A percentile compares a stretch with the other conserved stretches of the same genome.
These are phyloP conservation scores for Sphaeridia pumilis DNA, from an alignment of 2,888 invertebrate genomes.

Conservation along the genomic window DNA sequence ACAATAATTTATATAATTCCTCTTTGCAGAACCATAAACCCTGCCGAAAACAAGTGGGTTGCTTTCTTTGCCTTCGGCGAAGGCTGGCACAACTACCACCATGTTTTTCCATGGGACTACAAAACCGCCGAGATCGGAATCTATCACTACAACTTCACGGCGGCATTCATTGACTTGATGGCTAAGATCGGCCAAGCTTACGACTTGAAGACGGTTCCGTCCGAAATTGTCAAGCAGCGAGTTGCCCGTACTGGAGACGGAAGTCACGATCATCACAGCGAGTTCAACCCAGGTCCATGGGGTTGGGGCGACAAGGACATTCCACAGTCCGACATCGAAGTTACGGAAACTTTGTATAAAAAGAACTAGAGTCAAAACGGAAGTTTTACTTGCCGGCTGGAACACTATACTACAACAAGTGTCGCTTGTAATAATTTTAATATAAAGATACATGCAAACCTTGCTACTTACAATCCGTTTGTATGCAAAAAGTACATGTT, in stretches of 20 bases:
- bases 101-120: conserved; percentile 45
- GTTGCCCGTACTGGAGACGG: conserved; percentile 39
- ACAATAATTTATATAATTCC: no score
- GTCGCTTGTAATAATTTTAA: no score
- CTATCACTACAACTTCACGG: conserved; percentile 41
- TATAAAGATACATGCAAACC: no score
- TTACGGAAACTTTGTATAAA: conserved; percentile 25
- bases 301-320: conserved; percentile 34
- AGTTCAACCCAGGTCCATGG: conserved; percentile 23
- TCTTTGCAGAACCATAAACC: conserved; percentile 32
- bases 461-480: no score
- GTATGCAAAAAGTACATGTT: no score
- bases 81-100: conserved; percentile 47
- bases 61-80: conserved; percentile 38
- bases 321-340: conserved; percentile 23
- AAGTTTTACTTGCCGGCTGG: no score
- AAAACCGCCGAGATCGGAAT: conserved; percentile 42
- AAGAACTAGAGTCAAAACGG: no score
- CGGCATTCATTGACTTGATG: conserved; percentile 43
- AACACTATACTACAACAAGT: no score
- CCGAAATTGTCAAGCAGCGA: conserved; percentile 38
- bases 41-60: conserved; percentile 30
- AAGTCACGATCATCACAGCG: conserved; percentile 20
- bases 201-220: conserved; percentile 40
- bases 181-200: conserved; percentile 41